Evolutionary conservation across 2,113 vertebrate species (phyloP).

Genomic region (Cynocephalus volans): DNA sequence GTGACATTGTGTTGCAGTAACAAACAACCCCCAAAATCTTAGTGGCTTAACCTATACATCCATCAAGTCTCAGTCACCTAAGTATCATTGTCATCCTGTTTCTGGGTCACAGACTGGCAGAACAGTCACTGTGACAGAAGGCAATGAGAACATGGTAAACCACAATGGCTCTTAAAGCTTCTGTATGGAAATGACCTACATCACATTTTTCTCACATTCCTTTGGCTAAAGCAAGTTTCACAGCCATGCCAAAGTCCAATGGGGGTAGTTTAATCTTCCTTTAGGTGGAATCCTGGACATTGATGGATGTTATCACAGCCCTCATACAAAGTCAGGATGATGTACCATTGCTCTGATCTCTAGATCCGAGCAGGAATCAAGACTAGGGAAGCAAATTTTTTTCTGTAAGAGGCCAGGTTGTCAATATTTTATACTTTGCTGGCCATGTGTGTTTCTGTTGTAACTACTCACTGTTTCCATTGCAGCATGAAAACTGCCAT

Average conservation of each 20-base stretch:
- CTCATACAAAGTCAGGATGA: background rate
- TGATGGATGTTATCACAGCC: background rate
- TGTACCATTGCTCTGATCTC: background rate
- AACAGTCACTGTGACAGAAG: background rate
- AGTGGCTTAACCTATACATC: background rate
- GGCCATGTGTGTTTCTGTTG: background rate
- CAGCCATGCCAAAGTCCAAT: background rate
- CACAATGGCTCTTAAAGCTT: background rate
- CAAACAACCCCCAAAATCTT: background rate
- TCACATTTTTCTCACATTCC: background rate
- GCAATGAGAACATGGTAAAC: background rate
- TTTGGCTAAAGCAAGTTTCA: background rate
- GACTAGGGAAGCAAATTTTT: background rate
- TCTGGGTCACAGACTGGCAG: background rate
- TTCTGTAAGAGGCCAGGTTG: background rate
- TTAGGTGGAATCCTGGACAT: background rate
- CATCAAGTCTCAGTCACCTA: background rate
- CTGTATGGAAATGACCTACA: background rate
- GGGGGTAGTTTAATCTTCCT: background rate
- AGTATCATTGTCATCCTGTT: rapidly evolving
- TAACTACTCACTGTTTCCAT: background rate
- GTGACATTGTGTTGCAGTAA: background rate
- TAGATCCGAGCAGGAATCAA: background rate
- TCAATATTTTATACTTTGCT: background rate
- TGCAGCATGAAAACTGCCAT: background rate